Evolutionary conservation across 2,888 invertebrate genomes (phyloP).

Genomic region (Meta bourneti): DNA sequence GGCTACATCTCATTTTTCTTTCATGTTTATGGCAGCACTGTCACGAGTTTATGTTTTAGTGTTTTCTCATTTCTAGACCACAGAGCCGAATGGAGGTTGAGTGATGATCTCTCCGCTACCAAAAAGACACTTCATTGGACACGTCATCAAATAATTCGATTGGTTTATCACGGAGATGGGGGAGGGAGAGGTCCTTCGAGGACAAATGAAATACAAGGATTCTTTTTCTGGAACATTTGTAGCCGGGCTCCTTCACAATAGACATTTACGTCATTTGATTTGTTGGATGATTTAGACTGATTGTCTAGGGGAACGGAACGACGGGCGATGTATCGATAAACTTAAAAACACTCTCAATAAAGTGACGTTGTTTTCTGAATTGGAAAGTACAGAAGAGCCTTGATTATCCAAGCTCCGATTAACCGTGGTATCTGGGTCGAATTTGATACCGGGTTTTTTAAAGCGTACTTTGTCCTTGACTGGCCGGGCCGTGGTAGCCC

Average conservation of each 20-base stretch:
- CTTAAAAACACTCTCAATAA: too few species aligned
- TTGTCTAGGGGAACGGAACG: not conserved
- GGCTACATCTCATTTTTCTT: constrained; percentile 37
- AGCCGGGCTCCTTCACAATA: not conserved
- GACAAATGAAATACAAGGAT: not conserved
- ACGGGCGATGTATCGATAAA: too few species aligned
- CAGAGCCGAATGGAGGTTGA: constrained; percentile 54
- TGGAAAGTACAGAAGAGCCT: too few species aligned
- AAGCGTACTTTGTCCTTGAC: too few species aligned
- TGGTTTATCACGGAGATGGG: constrained; percentile 39
- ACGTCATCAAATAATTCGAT: constrained; percentile 69
- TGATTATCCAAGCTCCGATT: too few species aligned
- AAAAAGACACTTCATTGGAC: constrained; percentile 65
- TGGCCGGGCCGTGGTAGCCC: too few species aligned
- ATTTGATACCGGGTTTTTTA: too few species aligned
- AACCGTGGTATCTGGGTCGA: too few species aligned
- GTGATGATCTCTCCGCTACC: constrained; percentile 40
- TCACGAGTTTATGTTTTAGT: constrained; percentile 42
- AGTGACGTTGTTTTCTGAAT: too few species aligned
- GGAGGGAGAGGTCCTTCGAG: not conserved
- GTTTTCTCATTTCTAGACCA: constrained; percentile 51
- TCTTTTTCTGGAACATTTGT: not conserved
- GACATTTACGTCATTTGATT: not conserved
- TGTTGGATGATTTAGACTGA: not conserved
- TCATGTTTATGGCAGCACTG: constrained; percentile 35